Conservation (phyloP, 2,888 invertebrate species). For the Drosophila meridionalis region DNA sequence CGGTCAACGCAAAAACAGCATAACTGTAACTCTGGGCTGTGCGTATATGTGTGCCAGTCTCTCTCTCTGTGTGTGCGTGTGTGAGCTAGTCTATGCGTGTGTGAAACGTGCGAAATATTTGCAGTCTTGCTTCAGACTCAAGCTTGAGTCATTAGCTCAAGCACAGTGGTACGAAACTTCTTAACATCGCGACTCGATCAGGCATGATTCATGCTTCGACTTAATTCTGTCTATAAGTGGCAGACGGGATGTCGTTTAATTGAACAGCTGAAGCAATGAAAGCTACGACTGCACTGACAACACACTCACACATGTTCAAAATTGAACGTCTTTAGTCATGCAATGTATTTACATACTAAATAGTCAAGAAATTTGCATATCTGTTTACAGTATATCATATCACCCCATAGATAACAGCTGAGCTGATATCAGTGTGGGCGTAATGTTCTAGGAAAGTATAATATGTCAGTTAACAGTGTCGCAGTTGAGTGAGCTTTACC, state of each 20-base stretch:
- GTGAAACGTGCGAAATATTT: conserved; percentile 74
- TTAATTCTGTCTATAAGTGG: conserved; percentile 35
- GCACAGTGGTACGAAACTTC: conserved; percentile 62
- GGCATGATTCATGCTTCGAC: conserved; percentile 49
- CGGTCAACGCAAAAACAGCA: conserved; percentile 40
- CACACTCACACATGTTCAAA: not conserved
- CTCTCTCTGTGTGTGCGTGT: not conserved
- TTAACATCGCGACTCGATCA: conserved; percentile 20
- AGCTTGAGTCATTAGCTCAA: conserved; percentile 63
- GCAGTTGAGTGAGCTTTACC: no score
- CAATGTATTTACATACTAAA: conserved; percentile 37
- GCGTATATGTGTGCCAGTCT: conserved; percentile 8
- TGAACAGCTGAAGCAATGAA: conserved; percentile 41
- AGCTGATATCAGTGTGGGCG: not conserved
- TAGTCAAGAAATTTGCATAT: conserved; percentile 10
- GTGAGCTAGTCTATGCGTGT: conserved; percentile 15
- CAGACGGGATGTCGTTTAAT: conserved; percentile 53
- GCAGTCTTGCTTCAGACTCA: conserved; percentile 52
- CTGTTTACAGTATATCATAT: conserved; percentile 1
- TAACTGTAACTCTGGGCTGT: conserved; percentile 58
- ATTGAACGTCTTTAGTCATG: conserved; percentile 31
- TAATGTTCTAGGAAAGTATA: not conserved
- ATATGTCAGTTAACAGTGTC: not conserved
- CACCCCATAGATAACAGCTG: not conserved
- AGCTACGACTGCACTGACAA: conserved; percentile 2